Base-by-base conservation (phyloP, 2,888 invertebrate genomes). In the Scaptomyza caliginosa region DNA sequence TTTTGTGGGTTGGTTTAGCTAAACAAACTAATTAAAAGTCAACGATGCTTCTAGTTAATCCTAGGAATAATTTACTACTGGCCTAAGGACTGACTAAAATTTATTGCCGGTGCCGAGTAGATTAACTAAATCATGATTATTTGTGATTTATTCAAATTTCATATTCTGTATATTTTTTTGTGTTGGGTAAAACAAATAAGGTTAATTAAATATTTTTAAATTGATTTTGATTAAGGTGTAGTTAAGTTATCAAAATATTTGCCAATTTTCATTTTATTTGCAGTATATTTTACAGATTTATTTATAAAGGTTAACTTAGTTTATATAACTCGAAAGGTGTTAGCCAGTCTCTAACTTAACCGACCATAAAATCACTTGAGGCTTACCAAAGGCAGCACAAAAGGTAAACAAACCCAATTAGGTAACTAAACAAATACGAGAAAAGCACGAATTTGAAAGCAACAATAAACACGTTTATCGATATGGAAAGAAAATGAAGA, bases 21-120 rank as follows among this genome's bases (percentile, higher is more conserved):
- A 7, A n/a, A 24, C 4, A 36, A 75, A 64, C 80, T 82, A 73
- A 86, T 79, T 79, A 83, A 79, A 80, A 67, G 34, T 70, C 60
- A 48, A 23, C 48, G 17, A 4, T 17, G 45, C 45, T 77, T 65
- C 16, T 36, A 43, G 56, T 40, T 66, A 50, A 78, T 52, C 62
- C 43, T 13, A 36, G 30, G 3, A 50, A 59, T 52, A 68, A 64
- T 57, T 73, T 55, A 76, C 46, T 30, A 38, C 54, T n/a, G 45
- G 42, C 54, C 59, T 40, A 50, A 26, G 24, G 51, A 21, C 32
- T 55, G 34, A 58, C 13, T 23, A 28, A 45, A 65, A 62, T 69
- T 38, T 52, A 45, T 43, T 32, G 26, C 24, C 13, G 13, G 36
- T 34, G 43, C 52, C 13, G 13, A 51, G 30, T 36, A 28, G 48